A percentile compares a stretch with the other conserved stretches of the same genome.
Evolutionary conservation across 2,797 vertebrate genomes (phyloP).

Genomic region (Nasua narica): DNA sequence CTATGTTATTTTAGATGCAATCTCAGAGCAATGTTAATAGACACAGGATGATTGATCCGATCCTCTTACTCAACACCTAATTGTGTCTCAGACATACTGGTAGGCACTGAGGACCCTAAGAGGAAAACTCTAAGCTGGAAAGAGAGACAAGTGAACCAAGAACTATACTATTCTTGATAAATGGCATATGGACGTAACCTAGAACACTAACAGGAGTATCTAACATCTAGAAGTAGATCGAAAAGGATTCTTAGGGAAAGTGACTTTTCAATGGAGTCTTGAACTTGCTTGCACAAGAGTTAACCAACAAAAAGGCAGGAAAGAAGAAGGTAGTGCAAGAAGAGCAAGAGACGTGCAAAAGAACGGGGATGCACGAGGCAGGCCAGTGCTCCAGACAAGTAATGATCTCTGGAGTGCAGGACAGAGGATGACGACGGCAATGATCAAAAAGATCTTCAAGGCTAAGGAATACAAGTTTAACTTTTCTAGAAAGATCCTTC

Average conservation of each 20-base stretch:
- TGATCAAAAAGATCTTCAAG: background rate
- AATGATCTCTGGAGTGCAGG: background rate
- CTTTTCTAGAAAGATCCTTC: background rate
- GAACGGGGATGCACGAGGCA: fast-evolving
- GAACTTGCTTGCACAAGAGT: background rate
- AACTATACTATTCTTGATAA: background rate
- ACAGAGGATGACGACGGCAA: background rate
- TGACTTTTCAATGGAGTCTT: too few relatives aligned
- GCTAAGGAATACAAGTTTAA: background rate
- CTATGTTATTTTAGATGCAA: background rate
- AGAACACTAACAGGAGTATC: too few relatives aligned
- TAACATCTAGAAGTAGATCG: background rate
- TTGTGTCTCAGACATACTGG: background rate
- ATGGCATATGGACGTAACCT: background rate
- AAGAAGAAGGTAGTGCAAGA: background rate
- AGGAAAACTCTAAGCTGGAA: background rate
- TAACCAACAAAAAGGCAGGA: background rate
- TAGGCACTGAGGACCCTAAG: background rate
- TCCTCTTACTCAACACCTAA: background rate
- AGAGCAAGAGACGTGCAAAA: background rate
- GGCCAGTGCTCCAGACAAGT: background rate
- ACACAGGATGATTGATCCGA: background rate
- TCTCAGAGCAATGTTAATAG: background rate
- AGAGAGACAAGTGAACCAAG: background rate
- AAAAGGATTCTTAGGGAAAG: background rate